A percentile compares a stretch with the other conserved stretches of the same genome.
Evolutionary conservation across 2,113 vertebrate species (phyloP).

Genomic region (Acinonyx jubatus): DNA sequence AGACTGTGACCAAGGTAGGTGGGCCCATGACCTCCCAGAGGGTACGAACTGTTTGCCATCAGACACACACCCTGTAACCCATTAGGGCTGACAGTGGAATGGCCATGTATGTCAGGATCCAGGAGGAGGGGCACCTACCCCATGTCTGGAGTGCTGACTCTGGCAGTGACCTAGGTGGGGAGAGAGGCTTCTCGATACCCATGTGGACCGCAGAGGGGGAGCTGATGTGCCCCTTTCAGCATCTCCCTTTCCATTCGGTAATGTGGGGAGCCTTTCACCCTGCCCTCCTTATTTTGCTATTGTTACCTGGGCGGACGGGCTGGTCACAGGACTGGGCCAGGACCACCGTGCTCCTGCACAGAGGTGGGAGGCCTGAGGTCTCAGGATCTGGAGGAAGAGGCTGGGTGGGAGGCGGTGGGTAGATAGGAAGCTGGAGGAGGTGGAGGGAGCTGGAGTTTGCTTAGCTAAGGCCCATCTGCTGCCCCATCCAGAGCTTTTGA

Average conservation of each 20-base stretch:
- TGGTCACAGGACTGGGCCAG: no score
- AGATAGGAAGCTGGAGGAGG: neutral
- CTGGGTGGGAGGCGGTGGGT: neutral
- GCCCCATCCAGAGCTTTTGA: constrained; percentile 69
- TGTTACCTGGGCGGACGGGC: neutral
- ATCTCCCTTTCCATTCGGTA: neutral
- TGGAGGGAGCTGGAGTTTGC: neutral
- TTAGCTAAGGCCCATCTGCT: constrained; percentile 73
- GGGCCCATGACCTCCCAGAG: neutral
- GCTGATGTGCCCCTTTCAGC: neutral
- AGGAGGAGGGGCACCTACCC: no score
- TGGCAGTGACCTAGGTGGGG: neutral
- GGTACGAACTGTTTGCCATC: neutral
- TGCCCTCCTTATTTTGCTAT: neutral
- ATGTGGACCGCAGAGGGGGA: neutral
- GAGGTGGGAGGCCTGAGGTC: no score
- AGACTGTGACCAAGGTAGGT: neutral
- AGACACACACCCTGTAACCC: neutral
- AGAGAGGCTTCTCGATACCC: no score
- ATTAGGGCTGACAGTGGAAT: neutral
- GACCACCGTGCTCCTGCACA: neutral
- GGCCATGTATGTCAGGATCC: neutral
- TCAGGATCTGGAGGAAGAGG: neutral
- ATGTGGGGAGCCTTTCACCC: no score
- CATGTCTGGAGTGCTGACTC: neutral